Percentiles rank a stretch among this genome's conserved stretches.
These are phyloP conservation scores for Cylas formicarius DNA, from an alignment of 1,140 invertebrate species.

Conservation along the genomic window DNA sequence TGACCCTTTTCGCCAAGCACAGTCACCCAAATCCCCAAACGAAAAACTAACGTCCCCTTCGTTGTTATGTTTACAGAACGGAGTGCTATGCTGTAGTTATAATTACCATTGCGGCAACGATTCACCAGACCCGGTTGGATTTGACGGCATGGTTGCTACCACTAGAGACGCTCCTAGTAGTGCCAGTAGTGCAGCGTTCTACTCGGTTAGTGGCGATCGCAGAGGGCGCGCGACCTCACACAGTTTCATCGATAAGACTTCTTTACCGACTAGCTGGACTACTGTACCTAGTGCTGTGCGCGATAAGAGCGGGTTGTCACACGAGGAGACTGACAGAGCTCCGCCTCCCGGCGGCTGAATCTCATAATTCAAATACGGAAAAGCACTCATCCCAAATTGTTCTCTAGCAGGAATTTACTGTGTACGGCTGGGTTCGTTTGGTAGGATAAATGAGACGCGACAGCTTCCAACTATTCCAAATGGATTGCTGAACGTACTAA, in stretches of 20 bases:
- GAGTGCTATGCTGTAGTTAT: constrained; percentile 55
- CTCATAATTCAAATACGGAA: constrained; percentile 6
- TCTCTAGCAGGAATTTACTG: constrained; percentile 28
- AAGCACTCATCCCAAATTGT: constrained; percentile 33
- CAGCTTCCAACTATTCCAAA: neutral
- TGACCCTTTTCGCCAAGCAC: too few species aligned
- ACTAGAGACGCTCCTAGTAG: constrained; percentile 10
- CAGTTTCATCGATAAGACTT: constrained; percentile 8
- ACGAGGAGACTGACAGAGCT: constrained; percentile 24
- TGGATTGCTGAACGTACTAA: constrained; percentile 17
- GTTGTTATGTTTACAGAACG: constrained; percentile 49
- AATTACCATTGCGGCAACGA: constrained; percentile 51
- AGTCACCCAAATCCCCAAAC: too few species aligned
- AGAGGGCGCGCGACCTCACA: constrained; percentile 16
- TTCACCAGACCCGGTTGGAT: constrained; percentile 35
- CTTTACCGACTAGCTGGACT: constrained; percentile 5
- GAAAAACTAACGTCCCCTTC: too few species aligned
- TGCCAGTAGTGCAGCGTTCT: constrained; percentile 7
- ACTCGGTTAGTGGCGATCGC: constrained; percentile 32
- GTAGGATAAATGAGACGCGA: constrained; percentile 19
- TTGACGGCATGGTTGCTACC: constrained; percentile 35
- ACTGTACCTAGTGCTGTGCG: constrained; percentile 28
- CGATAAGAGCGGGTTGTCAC: constrained; percentile 29
- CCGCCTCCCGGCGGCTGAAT: constrained; percentile 28
- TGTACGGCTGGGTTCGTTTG: constrained; percentile 24